Percentiles rank a stretch among this genome's conserved stretches.
These are phyloP conservation scores for Seriola rivoliana DNA, from an alignment of 2,113 vertebrate genomes.

Conservation along the genomic window DNA sequence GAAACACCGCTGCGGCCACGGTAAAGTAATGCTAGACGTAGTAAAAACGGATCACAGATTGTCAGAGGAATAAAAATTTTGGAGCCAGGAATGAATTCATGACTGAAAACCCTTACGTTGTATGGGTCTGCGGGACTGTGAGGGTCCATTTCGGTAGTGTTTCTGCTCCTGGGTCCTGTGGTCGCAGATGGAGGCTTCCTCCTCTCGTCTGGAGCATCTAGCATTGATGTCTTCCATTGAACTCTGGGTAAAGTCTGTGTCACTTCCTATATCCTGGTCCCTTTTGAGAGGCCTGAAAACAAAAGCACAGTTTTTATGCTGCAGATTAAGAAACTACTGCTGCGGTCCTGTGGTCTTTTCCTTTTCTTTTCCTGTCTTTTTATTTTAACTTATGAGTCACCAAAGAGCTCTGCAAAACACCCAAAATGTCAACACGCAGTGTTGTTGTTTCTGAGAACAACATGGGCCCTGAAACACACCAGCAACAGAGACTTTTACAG, in stretches of 20 bases:
- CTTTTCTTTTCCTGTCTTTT: not conserved
- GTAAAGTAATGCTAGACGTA: too few relatives aligned
- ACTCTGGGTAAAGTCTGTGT: slow-evolving; percentile 86
- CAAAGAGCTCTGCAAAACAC: not conserved
- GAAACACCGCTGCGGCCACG: too few relatives aligned
- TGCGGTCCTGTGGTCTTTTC: not conserved
- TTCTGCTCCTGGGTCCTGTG: slow-evolving; percentile 84
- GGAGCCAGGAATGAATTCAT: not conserved
- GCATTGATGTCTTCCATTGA: slow-evolving; percentile 85
- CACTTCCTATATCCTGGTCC: slow-evolving; percentile 85
- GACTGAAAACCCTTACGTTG: slow-evolving; percentile 62
- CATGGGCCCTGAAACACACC: not conserved
- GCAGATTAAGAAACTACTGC: not conserved
- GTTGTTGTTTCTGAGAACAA: not conserved
- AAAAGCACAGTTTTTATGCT: not conserved
- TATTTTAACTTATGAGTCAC: not conserved
- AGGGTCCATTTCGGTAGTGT: slow-evolving; percentile 72
- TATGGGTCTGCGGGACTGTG: slow-evolving; percentile 62
- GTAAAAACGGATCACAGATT: too few relatives aligned
- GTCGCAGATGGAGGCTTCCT: slow-evolving; percentile 82
- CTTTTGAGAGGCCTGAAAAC: slow-evolving; percentile 82
- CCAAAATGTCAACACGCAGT: not conserved
- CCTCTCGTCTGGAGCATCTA: slow-evolving; percentile 70
- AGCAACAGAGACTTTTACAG: too few relatives aligned
- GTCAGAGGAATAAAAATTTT: too few relatives aligned